phyloP scores from a whole-genome alignment of 2,888 invertebrate genomes.

The Cheilosia impressa region DNA sequence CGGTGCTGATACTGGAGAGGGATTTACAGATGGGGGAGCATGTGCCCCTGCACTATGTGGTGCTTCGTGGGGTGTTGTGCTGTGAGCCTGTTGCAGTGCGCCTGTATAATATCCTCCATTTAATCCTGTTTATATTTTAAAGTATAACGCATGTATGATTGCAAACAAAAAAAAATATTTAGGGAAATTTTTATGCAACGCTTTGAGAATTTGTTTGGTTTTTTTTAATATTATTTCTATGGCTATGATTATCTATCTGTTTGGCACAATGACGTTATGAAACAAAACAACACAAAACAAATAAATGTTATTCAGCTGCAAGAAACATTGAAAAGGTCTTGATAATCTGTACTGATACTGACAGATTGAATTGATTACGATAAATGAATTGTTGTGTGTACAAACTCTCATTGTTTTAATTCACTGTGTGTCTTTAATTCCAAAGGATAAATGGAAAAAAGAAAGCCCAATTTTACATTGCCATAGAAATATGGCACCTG shows the following conservation, averaged over 20 bases:
- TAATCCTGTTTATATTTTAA: constrained; percentile 85
- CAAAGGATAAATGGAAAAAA: too few species aligned
- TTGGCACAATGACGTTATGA: constrained; percentile 1
- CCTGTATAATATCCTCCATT: constrained; percentile 89
- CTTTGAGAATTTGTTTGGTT: constrained; percentile 11
- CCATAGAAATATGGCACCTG: too few species aligned
- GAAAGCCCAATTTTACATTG: too few species aligned
- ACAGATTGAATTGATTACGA: too few species aligned
- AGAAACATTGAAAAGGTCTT: not conserved
- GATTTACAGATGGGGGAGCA: constrained; percentile 82
- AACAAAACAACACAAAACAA: constrained; percentile 33
- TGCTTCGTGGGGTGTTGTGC: constrained; percentile 92
- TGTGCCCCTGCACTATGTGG: constrained; percentile 84
- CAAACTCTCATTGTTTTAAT: constrained; percentile 27
- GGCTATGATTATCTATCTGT: constrained; percentile 26
- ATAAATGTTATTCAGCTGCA: constrained; percentile 24
- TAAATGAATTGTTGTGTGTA: not conserved
- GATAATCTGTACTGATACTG: too few species aligned
- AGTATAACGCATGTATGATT: constrained; percentile 78
- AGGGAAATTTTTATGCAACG: constrained; percentile 60
- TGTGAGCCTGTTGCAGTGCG: constrained; percentile 93
- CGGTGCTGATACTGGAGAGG: constrained; percentile 85
- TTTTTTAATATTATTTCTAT: not conserved
- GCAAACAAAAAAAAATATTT: constrained; percentile 58
- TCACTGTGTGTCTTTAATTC: too few species aligned